Evolutionary conservation across 1,140 invertebrate species (phyloP).

Genomic region (Macrobrachium rosenbergii): DNA sequence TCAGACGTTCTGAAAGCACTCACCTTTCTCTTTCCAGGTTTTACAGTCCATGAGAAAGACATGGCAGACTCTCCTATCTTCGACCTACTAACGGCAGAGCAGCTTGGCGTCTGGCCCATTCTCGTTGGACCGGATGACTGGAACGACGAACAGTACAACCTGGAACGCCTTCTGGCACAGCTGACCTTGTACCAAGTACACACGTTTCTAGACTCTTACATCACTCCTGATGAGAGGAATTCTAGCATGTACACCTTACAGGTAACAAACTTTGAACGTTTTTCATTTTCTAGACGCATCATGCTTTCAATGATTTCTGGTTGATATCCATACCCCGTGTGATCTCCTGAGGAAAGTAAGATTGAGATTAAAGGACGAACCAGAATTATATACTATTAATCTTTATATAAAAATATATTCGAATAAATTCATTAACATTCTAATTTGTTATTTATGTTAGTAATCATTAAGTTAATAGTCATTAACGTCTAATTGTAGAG

Average conservation of each 20-base stretch:
- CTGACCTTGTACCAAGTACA: conserved; percentile 73
- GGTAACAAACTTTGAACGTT: conserved; percentile 65
- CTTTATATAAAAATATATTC: no score
- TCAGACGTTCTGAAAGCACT: not conserved
- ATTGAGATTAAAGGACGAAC: no score
- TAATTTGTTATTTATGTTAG: no score
- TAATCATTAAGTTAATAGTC: no score
- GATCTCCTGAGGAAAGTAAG: no score
- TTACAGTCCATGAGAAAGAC: conserved; percentile 63
- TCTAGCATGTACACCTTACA: conserved; percentile 72
- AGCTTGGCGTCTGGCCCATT: conserved; percentile 73
- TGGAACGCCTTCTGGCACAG: conserved; percentile 72
- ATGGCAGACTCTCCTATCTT: conserved; percentile 70
- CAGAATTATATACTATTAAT: no score
- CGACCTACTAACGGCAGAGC: conserved; percentile 69
- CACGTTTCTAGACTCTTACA: conserved; percentile 73
- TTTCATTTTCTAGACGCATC: no score
- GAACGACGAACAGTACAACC: conserved; percentile 68
- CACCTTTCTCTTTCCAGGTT: conserved; percentile 44
- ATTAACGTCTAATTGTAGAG: no score
- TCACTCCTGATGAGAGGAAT: conserved; percentile 74
- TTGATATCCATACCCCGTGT: no score
- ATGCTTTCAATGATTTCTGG: no score
- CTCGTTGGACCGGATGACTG: conserved; percentile 69
- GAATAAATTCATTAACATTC: no score